Evolutionary conservation across 1,140 invertebrate species (phyloP).

Genomic region (Pteromalus puparum): DNA sequence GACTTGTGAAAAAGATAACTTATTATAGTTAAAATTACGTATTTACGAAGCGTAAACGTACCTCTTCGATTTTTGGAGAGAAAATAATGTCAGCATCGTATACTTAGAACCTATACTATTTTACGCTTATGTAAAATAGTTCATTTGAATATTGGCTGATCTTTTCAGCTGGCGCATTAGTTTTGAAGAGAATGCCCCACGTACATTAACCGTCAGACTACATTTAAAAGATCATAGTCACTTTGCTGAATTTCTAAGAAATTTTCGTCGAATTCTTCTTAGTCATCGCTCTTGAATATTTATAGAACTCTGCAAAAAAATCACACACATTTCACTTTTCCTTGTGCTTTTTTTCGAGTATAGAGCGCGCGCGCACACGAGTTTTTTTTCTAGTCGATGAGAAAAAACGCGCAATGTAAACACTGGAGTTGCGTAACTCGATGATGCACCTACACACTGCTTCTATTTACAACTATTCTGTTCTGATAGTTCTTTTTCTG

Average conservation of each 20-base stretch:
- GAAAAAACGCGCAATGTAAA: neutral
- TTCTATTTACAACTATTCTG: neutral
- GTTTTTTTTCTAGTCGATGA: neutral
- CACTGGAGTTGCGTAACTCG: neutral
- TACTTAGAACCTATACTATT: neutral
- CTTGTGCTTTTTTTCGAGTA: neutral
- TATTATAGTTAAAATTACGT: too few relatives aligned
- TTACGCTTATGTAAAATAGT: neutral
- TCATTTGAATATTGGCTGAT: neutral
- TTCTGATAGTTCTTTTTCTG: neutral
- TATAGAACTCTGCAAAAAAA: neutral
- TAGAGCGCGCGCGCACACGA: too few relatives aligned
- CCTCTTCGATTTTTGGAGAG: neutral
- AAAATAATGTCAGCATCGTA: neutral
- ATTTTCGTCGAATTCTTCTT: neutral
- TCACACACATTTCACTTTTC: neutral
- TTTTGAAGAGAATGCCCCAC: neutral
- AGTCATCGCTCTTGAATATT: constrained; percentile 21
- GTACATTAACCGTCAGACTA: neutral
- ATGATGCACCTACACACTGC: neutral
- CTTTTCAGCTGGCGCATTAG: neutral
- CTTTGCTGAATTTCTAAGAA: neutral
- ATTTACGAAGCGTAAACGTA: neutral
- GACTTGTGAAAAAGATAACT: too few relatives aligned
- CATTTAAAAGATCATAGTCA: neutral